phyloP scores from a whole-genome alignment of 2,888 invertebrate species.

The Cheilosia scutellata region DNA sequence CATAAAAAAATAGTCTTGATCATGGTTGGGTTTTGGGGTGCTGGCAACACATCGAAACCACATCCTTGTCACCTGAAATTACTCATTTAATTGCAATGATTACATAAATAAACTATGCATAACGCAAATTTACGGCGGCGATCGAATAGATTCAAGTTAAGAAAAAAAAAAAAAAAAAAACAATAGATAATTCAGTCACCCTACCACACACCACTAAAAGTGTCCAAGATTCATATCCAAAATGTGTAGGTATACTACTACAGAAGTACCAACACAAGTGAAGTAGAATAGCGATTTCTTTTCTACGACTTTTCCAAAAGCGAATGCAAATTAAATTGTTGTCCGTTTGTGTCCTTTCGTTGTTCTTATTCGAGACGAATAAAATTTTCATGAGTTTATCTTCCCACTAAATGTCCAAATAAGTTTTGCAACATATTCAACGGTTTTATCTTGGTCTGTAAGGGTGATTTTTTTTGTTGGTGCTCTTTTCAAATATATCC shows the following conservation, averaged over 20 bases:
- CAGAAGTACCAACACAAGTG: neutral
- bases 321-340: conserved; percentile 63
- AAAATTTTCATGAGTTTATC: conserved; percentile 69
- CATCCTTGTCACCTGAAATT: no score
- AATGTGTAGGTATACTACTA: neutral
- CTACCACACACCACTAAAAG: neutral
- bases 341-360: conserved; percentile 24
- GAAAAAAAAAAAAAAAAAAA: no score
- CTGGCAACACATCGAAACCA: no score
- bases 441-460: conserved; percentile 16
- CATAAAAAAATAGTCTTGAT: no score
- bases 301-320: conserved; percentile 26
- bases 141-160: no score
- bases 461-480: neutral
- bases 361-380: conserved; percentile 12
- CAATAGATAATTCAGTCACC: no score
- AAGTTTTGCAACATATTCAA: conserved; percentile 59
- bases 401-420: conserved; percentile 64
- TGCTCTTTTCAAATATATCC: conserved; percentile 23
- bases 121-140: no score
- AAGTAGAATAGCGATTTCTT: conserved; percentile 15
- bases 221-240: neutral
- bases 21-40: no score
- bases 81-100: no score
- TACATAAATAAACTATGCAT: no score